These are phyloP conservation scores for Pheucticus melanocephalus DNA, from an alignment of 2,113 vertebrate genomes.

Conservation along the genomic window DNA sequence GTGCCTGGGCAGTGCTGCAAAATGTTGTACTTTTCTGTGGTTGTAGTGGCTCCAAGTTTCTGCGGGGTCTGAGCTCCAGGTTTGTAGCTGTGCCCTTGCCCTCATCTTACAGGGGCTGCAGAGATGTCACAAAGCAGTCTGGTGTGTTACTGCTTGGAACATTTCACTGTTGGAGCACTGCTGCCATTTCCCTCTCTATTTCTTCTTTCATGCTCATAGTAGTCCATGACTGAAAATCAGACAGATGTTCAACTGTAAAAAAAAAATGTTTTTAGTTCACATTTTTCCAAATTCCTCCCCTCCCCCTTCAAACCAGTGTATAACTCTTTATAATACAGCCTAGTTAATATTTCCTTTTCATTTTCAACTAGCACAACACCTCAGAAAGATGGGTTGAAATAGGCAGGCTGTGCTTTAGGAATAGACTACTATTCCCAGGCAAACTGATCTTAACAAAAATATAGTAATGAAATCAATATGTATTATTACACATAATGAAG, in stretches of 20 bases:
- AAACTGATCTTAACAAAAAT: constrained; percentile 40
- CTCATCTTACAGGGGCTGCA: neutral
- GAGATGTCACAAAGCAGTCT: neutral
- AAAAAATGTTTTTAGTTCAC: neutral
- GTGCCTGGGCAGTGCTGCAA: neutral
- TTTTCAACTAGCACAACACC: neutral
- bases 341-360: neutral
- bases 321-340: neutral
- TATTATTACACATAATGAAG: constrained; percentile 64
- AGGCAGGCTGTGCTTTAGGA: neutral
- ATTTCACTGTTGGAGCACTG: neutral
- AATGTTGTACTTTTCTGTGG: neutral
- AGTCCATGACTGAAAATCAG: neutral
- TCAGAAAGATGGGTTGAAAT: constrained; percentile 11
- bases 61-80: neutral
- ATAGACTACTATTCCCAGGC: neutral
- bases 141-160: neutral
- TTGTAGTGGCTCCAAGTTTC: neutral
- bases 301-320: neutral
- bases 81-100: neutral
- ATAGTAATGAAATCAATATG: constrained; percentile 49
- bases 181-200: neutral
- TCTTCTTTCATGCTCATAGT: neutral
- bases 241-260: neutral
- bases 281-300: neutral